Percentiles rank a stretch among this genome's conserved stretches.
These are phyloP conservation scores for Verasper variegatus DNA, from an alignment of 2,113 vertebrate species.

Conservation along the genomic window DNA sequence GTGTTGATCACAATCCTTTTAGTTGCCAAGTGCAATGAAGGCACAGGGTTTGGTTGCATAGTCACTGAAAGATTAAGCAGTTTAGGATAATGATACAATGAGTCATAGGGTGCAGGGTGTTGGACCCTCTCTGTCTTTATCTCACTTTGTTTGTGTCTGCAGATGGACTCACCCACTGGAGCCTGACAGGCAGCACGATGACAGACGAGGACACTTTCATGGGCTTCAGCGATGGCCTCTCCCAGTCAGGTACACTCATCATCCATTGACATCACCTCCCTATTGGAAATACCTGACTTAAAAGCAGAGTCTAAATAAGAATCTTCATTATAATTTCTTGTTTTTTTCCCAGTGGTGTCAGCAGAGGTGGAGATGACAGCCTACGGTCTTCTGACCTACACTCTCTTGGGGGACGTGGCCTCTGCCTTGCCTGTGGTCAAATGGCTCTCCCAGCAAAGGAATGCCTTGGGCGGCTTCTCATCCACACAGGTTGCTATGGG, in stretches of 20 bases:
- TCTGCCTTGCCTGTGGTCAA: constrained; percentile 92
- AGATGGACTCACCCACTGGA: constrained; percentile 97
- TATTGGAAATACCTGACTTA: neutral
- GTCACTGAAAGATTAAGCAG: constrained; percentile 13
- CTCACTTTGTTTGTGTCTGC: constrained; percentile 14
- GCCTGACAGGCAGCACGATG: constrained; percentile 86
- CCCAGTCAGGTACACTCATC: constrained; percentile 87
- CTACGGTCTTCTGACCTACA: constrained; percentile 91
- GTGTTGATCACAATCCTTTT: constrained; percentile 6
- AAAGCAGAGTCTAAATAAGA: neutral
- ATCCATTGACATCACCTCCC: neutral
- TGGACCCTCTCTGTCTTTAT: constrained; percentile 5
- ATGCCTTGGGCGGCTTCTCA: constrained; percentile 92
- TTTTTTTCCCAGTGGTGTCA: constrained; percentile 86
- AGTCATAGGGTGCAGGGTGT: constrained; percentile 9
- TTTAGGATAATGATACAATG: constrained; percentile 20
- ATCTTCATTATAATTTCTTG: neutral
- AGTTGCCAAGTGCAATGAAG: constrained; percentile 25
- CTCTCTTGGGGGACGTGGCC: constrained; percentile 88
- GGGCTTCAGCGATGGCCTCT: constrained; percentile 91
- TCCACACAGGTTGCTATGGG: constrained; percentile 87
- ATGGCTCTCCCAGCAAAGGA: constrained; percentile 94
- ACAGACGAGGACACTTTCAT: constrained; percentile 90
- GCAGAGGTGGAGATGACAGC: constrained; percentile 96
- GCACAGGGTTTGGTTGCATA: constrained; percentile 6